Conservation (phyloP, 2,113 vertebrate genomes). For the Podilymbus podiceps region DNA sequence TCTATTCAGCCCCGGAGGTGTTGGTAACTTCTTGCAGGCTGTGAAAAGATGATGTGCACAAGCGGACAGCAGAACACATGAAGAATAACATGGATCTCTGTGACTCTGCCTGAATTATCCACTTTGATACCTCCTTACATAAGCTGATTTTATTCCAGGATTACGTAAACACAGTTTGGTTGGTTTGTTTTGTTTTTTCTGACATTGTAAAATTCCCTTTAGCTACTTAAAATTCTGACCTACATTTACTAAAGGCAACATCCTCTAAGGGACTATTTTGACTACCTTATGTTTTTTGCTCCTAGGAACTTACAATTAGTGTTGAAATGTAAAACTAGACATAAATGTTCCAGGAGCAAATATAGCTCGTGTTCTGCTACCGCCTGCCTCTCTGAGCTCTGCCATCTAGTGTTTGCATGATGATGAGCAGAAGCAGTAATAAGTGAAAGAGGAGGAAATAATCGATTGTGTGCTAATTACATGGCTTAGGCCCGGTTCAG, state of each 20-base stretch:
- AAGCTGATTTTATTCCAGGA: neutral
- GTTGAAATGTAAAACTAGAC: neutral
- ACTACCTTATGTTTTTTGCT: neutral
- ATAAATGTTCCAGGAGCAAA: conserved; percentile 5
- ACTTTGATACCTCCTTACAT: neutral
- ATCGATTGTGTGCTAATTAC: neutral
- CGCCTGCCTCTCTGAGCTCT: neutral
- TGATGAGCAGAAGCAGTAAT: neutral
- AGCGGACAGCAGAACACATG: neutral
- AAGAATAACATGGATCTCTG: neutral
- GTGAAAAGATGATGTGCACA: neutral
- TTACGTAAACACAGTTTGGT: neutral
- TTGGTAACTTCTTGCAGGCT: neutral
- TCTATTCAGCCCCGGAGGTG: neutral
- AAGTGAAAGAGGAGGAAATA: neutral
- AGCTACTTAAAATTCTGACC: neutral
- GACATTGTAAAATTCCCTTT: neutral
- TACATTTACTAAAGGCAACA: neutral
- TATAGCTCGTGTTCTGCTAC: neutral
- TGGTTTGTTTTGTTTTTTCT: neutral
- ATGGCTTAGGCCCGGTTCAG: neutral
- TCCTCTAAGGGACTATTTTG: neutral
- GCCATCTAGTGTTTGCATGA: neutral
- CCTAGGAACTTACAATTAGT: neutral
- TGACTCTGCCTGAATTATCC: neutral